These are phyloP conservation scores for Pogonus chalceus DNA, from an alignment of 1,140 invertebrate species.

Conservation along the genomic window DNA sequence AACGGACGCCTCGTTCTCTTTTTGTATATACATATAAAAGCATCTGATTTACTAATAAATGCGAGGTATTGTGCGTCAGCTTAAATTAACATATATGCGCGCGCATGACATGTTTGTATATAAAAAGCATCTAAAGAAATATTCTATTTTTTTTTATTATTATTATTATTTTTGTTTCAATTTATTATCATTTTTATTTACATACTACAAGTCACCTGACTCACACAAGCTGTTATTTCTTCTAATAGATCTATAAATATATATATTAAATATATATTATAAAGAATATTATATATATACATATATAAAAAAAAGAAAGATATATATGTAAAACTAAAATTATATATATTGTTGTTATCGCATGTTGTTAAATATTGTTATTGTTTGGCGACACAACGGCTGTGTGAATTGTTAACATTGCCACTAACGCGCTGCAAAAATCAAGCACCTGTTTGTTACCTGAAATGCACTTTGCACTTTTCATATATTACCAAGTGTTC, in stretches of 20 bases:
- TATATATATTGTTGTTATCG: conserved; percentile 35
- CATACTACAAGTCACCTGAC: neutral
- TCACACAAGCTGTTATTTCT: conserved; percentile 25
- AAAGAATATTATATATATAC: conserved; percentile 16
- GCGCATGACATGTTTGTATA: conserved; percentile 21
- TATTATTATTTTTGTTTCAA: conserved; percentile 6
- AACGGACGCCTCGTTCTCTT: too few relatives aligned
- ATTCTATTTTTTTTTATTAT: neutral
- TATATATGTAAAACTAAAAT: conserved; percentile 28
- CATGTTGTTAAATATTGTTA: conserved; percentile 37
- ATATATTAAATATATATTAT: conserved; percentile 15
- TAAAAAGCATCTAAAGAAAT: neutral
- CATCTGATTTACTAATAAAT: too few relatives aligned
- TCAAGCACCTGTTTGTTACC: conserved; percentile 3
- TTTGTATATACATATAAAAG: too few relatives aligned
- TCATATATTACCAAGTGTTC: neutral
- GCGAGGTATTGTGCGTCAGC: neutral
- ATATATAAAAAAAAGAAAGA: conserved; percentile 24
- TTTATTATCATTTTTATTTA: conserved; percentile 10
- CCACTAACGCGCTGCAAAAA: conserved; percentile 6
- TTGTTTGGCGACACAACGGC: conserved; percentile 24
- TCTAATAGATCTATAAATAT: conserved; percentile 25
- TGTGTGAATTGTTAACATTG: conserved; percentile 10
- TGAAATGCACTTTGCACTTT: neutral
- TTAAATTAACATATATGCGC: neutral